Base-by-base conservation (phyloP, 2,888 invertebrate genomes). In the Agrotis clavis region DNA sequence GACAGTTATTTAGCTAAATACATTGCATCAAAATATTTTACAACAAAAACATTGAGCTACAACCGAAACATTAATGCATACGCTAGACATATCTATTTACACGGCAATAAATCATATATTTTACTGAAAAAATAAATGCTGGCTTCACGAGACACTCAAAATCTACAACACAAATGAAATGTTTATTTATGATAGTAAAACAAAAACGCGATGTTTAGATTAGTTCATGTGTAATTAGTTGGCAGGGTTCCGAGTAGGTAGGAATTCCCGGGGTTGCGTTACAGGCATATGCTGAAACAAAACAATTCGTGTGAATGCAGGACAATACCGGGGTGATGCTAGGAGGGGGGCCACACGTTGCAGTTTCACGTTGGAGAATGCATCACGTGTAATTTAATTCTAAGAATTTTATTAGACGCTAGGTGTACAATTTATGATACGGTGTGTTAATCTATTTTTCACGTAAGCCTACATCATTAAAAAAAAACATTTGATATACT, bases 161-260 rank as follows among this genome's bases (percentile, higher is more conserved):
- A 67, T 79, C 72, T 47, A 61, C 63, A 71, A 66, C 62, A 79
- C 64, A 76, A 71, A 74, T 76, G 68, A 66, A 81, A 74, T 84
- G 74, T 79, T 81, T 85, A 85, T 87, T 87, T 85, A 85, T 82
- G 81, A 81, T 83, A 76, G 83, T 79, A 84, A 87, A 84, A 84
- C 81, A 84, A 86, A 87, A 86, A 73, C 61, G 63, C 75, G 75
- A 80, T 87, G 85, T 88, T 87, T 88, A 87, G 84, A 88, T 88
- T 84, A 81, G 86, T 83, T 84, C 84, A 83, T 84, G 81, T 88
- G 89, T 92, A 90, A 93, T 93, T 92, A 92, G 93, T 94, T 95
- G 95, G 95, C 95, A 93, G 77, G 81, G 89, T 90, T 95, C 95
- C 95, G 92, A 95, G 94, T 95, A 94, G 94, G 94, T 90, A 93